Percentiles rank a stretch among this genome's conserved stretches.
These are phyloP conservation scores for Pristionchus exspectatus DNA, from an alignment of 2,888 invertebrate species.

Conservation along the genomic window DNA sequence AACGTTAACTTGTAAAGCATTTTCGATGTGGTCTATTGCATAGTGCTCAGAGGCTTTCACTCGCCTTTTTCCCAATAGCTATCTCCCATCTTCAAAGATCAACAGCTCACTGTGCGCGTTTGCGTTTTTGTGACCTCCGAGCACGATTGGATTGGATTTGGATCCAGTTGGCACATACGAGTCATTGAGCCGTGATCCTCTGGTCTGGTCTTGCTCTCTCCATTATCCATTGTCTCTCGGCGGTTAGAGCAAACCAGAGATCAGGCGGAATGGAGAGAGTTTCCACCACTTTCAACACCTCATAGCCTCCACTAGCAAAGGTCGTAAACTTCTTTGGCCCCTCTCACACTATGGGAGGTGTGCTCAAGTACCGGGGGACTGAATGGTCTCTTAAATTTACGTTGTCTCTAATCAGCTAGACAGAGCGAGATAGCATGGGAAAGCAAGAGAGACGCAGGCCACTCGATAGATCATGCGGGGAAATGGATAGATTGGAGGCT, in stretches of 20 bases:
- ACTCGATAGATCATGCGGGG: not conserved
- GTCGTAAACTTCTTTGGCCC: constrained; percentile 45
- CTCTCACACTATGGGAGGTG: not conserved
- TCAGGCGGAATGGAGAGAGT: too few relatives aligned
- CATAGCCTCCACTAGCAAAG: not conserved
- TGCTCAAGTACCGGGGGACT: constrained; percentile 28
- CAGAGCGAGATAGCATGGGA: not conserved
- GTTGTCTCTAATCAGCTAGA: not conserved
- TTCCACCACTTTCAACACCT: not conserved
- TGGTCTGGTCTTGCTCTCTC: constrained; percentile 16
- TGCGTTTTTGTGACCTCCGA: not conserved
- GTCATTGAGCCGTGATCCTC: not conserved
- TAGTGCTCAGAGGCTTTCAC: not conserved
- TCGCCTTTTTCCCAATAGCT: not conserved
- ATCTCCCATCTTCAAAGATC: not conserved
- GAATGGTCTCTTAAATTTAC: too few relatives aligned
- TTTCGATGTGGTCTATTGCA: too few relatives aligned
- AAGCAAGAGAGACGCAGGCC: not conserved
- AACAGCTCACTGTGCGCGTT: not conserved
- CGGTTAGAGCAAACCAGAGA: not conserved
- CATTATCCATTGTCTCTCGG: not conserved
- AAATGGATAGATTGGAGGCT: constrained; percentile 21
- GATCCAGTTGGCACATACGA: constrained; percentile 5
- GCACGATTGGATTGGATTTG: not conserved
- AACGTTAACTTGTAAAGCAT: not conserved